Conservation (phyloP, 2,888 invertebrate species). For the Melanostoma scalare region DNA sequence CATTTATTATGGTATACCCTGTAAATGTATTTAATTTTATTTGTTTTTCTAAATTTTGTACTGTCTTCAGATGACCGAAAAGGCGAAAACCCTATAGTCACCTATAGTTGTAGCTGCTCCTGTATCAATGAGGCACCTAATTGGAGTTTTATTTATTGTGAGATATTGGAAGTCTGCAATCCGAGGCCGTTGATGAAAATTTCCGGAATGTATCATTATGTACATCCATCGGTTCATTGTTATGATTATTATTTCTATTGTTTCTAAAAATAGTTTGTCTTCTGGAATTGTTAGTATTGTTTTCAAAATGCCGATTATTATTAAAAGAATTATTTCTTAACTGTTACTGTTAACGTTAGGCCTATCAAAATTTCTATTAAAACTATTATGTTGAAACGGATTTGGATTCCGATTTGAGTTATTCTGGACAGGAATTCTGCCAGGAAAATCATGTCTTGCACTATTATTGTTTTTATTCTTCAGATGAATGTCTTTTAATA, state of each 20-base stretch:
- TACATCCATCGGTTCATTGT: slow-evolving; percentile 8
- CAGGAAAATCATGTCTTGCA: not conserved
- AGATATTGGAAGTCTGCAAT: too few species aligned
- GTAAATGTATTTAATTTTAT: slow-evolving; percentile 16
- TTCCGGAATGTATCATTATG: not conserved
- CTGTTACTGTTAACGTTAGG: too few species aligned
- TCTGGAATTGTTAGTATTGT: too few species aligned
- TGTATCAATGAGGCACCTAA: slow-evolving; percentile 18
- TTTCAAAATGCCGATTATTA: too few species aligned
- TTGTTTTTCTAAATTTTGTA: slow-evolving; percentile 3
- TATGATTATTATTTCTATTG: too few species aligned
- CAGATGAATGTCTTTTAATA: not conserved
- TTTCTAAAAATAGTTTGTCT: too few species aligned
- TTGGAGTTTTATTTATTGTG: too few species aligned
- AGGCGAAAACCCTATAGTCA: slow-evolving; percentile 1
- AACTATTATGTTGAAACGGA: too few species aligned
- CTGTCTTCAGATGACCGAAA: slow-evolving; percentile 3
- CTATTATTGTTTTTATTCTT: not conserved
- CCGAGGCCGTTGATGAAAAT: slow-evolving; percentile 17
- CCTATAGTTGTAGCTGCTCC: slow-evolving; percentile 29
- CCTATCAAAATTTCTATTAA: too few species aligned
- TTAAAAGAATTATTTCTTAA: too few species aligned
- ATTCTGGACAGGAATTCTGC: too few species aligned
- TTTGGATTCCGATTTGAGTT: slow-evolving; percentile 4
- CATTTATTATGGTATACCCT: slow-evolving; percentile 4